phyloP scores from a whole-genome alignment of 1,140 invertebrate genomes.

The Meloidogyne floridensis region DNA sequence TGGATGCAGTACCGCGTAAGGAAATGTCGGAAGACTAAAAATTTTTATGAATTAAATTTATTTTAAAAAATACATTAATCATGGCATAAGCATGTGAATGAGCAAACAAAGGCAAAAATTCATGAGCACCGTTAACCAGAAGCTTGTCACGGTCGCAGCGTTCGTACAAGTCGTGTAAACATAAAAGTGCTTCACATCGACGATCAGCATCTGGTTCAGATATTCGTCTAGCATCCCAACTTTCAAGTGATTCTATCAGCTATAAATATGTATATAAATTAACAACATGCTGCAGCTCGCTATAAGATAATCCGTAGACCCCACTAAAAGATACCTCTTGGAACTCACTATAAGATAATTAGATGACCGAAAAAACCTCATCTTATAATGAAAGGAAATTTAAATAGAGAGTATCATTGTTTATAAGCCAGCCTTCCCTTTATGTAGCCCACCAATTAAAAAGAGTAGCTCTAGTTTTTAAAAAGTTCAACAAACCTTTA shows the following conservation, averaged over 20 bases:
- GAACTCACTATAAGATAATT: too few species aligned
- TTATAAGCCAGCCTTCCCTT: too few species aligned
- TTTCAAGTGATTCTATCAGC: conserved; percentile 74
- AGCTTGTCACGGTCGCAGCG: neutral
- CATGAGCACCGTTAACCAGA: conserved; percentile 4
- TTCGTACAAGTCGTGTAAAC: conserved; percentile 36
- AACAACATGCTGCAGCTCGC: too few species aligned
- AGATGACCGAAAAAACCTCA: too few species aligned
- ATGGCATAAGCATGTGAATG: conserved; percentile 46
- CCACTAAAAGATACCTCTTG: too few species aligned
- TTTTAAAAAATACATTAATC: conserved; percentile 56
- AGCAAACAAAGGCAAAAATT: conserved; percentile 40
- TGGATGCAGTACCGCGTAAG: conserved; percentile 77
- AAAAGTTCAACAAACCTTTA: neutral
- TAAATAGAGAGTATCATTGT: too few species aligned
- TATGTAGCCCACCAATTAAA: too few species aligned
- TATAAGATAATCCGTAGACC: too few species aligned
- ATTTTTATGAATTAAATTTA: neutral
- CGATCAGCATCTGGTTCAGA: conserved; percentile 87
- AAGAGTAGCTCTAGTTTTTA: too few species aligned
- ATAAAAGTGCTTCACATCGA: conserved; percentile 71
- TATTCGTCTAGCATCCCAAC: conserved; percentile 80
- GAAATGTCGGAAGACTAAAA: conserved; percentile 73
- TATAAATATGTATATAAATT: conserved; percentile 18
- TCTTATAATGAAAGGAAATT: too few species aligned